These are phyloP conservation scores for Huso huso DNA, from an alignment of 2,797 vertebrate species.

Conservation along the genomic window DNA sequence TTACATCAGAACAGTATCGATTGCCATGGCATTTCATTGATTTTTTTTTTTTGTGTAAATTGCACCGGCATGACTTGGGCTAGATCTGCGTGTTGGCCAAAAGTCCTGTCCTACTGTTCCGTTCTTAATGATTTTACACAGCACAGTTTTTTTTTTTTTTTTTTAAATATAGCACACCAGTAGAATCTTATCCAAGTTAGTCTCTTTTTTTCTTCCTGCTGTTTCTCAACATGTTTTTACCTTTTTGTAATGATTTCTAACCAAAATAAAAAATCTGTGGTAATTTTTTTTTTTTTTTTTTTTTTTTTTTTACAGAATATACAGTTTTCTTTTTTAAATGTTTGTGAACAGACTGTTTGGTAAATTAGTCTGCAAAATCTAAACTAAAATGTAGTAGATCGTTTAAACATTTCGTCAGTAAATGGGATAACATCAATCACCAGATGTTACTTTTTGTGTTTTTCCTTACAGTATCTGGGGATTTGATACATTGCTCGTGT, in stretches of 20 bases:
- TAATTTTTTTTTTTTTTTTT: slow-evolving; percentile 21
- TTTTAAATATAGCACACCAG: slow-evolving; percentile 11
- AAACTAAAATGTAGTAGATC: neutral
- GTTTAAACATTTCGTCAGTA: slow-evolving; percentile 32
- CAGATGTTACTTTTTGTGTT: slow-evolving; percentile 37
- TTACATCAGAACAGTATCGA: slow-evolving; percentile 17
- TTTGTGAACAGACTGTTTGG: slow-evolving; percentile 24
- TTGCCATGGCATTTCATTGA: slow-evolving; percentile 10
- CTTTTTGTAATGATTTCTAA: slow-evolving; percentile 14
- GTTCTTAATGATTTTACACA: neutral
- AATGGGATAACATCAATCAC: slow-evolving; percentile 47
- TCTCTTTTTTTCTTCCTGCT: slow-evolving; percentile 38
- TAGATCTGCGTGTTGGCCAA: slow-evolving; percentile 3
- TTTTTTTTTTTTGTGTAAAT: neutral
- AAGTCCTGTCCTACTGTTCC: neutral
- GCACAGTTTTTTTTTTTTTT: neutral
- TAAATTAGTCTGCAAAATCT: slow-evolving; percentile 33
- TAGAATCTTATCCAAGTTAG: neutral
- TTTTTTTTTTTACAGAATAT: slow-evolving; percentile 21
- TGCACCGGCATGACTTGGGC: neutral
- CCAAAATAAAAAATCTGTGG: slow-evolving; percentile 20
- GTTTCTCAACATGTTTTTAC: slow-evolving; percentile 14
- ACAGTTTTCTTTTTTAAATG: slow-evolving; percentile 17
- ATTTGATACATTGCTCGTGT: slow-evolving; percentile 33
- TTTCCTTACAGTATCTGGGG: slow-evolving; percentile 48